Evolutionary conservation across 2,113 vertebrate species (phyloP), one percentile per base, ranked within the genome.

Genomic region (Triplophysa dalaica): DNA sequence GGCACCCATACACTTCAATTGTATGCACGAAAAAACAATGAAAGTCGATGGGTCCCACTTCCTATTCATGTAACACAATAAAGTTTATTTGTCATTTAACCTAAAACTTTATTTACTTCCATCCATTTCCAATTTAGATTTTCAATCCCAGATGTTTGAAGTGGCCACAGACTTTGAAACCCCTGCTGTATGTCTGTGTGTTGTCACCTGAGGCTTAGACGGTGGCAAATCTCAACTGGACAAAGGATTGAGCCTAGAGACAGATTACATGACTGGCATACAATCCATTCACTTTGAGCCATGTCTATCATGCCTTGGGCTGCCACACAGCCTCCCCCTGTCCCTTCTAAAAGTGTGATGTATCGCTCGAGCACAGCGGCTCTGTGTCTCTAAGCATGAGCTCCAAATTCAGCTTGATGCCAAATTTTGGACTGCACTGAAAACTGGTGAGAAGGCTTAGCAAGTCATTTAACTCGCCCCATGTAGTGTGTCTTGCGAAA

Each of bases 261-360:
- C 72, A 81, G 74, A 66, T 77, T 70, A 61, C 72, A 80, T 76
- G 79, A 76, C 64, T 81, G 72, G 79, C 64, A 76, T 19, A 17
- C 56, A 64, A 81, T 77, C 60, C 33, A 56, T 66, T 64, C 26
- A 43, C n/a, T 21, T 52, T 77, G 72, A 77, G 72, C 70, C 54
- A 68, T 69, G 60, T 56, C 66, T 80, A 64, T 68, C 79, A 38
- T 41, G 72, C 72, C 63, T 48, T 81, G 24, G 64, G 64, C 54
- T 67, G 45, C 29, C 68, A 75, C 63, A 75, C 21, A 10, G 1
- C 64, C 29, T 63, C 9, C 38, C 45, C n/a, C 79, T 81, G 72
- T 80, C 60, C 24, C 33, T 77, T 29, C 41, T 67, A 41, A 66
- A 78, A 78, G 62, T 11, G 58, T 17, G 26, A 33, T 14, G 24